Evolutionary conservation across 2,888 invertebrate species (phyloP), one percentile per base, ranked within the genome.

Genomic region (Augochlorella aurata): DNA sequence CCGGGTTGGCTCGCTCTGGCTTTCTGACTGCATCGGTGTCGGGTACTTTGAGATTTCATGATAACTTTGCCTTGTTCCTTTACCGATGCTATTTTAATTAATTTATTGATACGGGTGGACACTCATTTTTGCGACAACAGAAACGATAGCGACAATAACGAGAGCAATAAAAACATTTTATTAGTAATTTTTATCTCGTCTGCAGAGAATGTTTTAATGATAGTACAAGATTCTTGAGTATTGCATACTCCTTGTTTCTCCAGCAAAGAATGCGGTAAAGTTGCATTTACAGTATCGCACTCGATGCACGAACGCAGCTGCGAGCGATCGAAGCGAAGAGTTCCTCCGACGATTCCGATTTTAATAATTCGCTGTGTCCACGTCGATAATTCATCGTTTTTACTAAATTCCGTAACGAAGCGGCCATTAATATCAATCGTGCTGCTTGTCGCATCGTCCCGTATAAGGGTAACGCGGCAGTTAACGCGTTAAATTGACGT

Each of bases 391-490:
- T 18, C 10, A 29, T 54, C n/a, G 47, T 54, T 63, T 72, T 72
- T 38, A 9, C 8, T 2, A 61, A 68, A 72, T 79, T 47, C 47
- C 47, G 16, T 9, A 4, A 52, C 5, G 50, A 38, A 67, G 29
- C 49, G 21, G 24, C 47, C 45, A 50, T 47, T 16, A 45, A 61
- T 72, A 61, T 61, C 38, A 61, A 47, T 75, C 67, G 21, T 18
- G 38, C 45, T 10, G 14, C 21, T 5, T 10, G 79, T 58, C 24
- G 18, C 24, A 71, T 38, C 16, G 58, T 24, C 71, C 79, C 29
- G 12, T 72, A 80, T 67, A 79, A 38, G 79, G 79, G 2, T 10
- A 65, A 24, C 66, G 74, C 66, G 16, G 66, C 65, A 29, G 49
- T 65, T 10, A 50, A 61, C 75, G 74, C 49, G 68, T 49, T 44